Percentiles rank a stretch among this genome's conserved stretches.
Evolutionary conservation across 2,888 invertebrate species (phyloP).

Genomic region (Monopis laevigella): DNA sequence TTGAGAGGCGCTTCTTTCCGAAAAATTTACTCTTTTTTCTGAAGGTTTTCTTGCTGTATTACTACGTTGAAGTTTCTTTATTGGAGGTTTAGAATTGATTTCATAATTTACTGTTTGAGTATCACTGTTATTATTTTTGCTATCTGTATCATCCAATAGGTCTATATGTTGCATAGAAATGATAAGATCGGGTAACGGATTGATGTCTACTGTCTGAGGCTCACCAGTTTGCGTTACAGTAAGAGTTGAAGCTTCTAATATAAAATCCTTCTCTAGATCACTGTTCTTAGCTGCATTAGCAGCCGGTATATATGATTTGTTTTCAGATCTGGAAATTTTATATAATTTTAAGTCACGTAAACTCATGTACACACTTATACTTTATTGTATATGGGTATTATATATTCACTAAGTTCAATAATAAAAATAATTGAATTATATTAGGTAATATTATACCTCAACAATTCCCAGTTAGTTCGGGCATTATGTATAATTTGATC

Average conservation of each 20-base stretch:
- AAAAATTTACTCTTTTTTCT: constrained; percentile 61
- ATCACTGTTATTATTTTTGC: constrained; percentile 35
- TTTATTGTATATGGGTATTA: too few species aligned
- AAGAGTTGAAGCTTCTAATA: constrained; percentile 30
- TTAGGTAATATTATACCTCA: constrained; percentile 40
- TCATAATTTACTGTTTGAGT: constrained; percentile 30
- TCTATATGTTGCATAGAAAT: constrained; percentile 36
- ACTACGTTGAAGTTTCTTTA: constrained; percentile 48
- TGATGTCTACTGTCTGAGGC: constrained; percentile 33
- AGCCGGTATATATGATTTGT: constrained; percentile 59
- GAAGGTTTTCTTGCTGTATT: constrained; percentile 50
- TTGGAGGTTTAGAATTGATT: constrained; percentile 27
- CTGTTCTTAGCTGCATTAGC: constrained; percentile 36
- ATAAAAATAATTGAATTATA: too few species aligned
- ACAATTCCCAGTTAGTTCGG: constrained; percentile 85
- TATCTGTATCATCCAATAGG: constrained; percentile 33
- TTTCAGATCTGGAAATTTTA: constrained; percentile 65
- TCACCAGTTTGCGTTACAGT: constrained; percentile 27
- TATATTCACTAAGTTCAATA: background rate
- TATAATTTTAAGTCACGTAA: too few species aligned
- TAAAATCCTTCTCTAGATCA: constrained; percentile 40
- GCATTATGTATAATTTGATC: constrained; percentile 88
- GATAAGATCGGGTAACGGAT: constrained; percentile 39
- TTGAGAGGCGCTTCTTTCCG: constrained; percentile 67
- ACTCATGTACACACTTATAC: too few species aligned